These are phyloP conservation scores for Euzophera pinguis DNA, from an alignment of 2,888 invertebrate species.

Conservation along the genomic window DNA sequence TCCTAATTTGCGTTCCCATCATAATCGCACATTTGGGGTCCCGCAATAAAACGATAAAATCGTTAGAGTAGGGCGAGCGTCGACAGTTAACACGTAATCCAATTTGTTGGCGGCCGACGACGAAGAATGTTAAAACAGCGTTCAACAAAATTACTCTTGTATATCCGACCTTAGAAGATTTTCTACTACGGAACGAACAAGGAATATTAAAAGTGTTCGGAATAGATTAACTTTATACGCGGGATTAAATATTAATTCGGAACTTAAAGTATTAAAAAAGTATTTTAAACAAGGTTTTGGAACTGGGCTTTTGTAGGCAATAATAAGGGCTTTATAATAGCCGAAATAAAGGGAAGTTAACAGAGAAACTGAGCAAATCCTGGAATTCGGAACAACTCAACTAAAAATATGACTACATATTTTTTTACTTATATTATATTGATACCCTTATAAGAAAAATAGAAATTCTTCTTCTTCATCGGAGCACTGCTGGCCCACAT, in stretches of 20 bases:
- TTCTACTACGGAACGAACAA: constrained; percentile 6
- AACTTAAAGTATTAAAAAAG: not conserved
- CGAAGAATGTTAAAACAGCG: constrained; percentile 63
- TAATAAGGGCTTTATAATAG: too few species aligned
- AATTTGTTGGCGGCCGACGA: constrained; percentile 56
- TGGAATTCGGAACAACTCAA: too few species aligned
- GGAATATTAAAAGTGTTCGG: constrained; percentile 15
- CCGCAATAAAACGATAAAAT: constrained; percentile 71
- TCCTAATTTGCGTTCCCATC: constrained; percentile 40
- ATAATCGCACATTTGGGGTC: constrained; percentile 55
- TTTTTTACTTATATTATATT: too few species aligned
- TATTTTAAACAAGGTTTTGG: not conserved
- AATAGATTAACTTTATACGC: not conserved
- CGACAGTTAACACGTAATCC: constrained; percentile 71
- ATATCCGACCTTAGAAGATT: constrained; percentile 22
- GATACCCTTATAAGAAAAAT: too few species aligned
- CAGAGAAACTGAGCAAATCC: too few species aligned
- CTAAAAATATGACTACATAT: too few species aligned
- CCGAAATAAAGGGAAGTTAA: too few species aligned
- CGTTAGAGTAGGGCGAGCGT: constrained; percentile 47
- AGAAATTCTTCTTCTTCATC: too few species aligned
- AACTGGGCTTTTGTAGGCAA: not conserved
- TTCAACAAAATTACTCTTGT: constrained; percentile 55
- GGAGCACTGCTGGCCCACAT: too few species aligned
- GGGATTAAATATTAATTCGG: constrained; percentile 3